Percentiles rank a stretch among this genome's conserved stretches.
Evolutionary conservation across 2,113 vertebrate genomes (phyloP).

Genomic region (Coreoperca whiteheadi): DNA sequence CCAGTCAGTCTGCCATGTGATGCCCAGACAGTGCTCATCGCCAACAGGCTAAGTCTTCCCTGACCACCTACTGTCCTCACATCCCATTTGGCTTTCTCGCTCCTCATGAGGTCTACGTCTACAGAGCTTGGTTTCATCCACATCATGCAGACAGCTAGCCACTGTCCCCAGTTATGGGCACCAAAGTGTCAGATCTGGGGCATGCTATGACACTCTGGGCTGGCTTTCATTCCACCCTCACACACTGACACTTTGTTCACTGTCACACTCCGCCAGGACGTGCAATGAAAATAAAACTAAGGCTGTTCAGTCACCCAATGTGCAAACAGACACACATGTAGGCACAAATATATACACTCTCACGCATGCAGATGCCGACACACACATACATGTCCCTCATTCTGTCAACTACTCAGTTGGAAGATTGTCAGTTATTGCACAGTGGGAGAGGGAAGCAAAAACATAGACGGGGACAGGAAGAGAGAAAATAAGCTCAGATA

Average conservation of each 20-base stretch:
- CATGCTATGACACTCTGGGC: constrained; percentile 64
- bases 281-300: constrained; percentile 81
- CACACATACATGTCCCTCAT: constrained; percentile 3
- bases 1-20: constrained; percentile 37
- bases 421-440: constrained; percentile 62
- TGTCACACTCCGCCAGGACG: constrained; percentile 77
- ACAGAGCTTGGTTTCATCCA: constrained; percentile 31
- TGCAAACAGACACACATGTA: constrained; percentile 48
- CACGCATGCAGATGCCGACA: constrained; percentile 24
- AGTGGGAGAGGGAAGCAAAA: constrained; percentile 38
- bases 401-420: constrained; percentile 57
- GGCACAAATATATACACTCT: constrained; percentile 32
- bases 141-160: constrained; percentile 36
- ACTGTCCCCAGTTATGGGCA: constrained; percentile 49
- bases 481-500: constrained; percentile 59
- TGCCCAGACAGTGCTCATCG: constrained; percentile 24
- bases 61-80: constrained; percentile 24
- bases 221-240: constrained; percentile 71
- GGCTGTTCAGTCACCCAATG: constrained; percentile 56
- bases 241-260: constrained; percentile 85
- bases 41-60: constrained; percentile 24
- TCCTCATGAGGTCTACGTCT: constrained; percentile 25
- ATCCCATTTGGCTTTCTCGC: constrained; percentile 17
- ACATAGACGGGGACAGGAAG: constrained; percentile 32
- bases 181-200: constrained; percentile 69